phyloP scores from a whole-genome alignment of 2,113 vertebrate genomes.

The Peucedramus taeniatus region DNA sequence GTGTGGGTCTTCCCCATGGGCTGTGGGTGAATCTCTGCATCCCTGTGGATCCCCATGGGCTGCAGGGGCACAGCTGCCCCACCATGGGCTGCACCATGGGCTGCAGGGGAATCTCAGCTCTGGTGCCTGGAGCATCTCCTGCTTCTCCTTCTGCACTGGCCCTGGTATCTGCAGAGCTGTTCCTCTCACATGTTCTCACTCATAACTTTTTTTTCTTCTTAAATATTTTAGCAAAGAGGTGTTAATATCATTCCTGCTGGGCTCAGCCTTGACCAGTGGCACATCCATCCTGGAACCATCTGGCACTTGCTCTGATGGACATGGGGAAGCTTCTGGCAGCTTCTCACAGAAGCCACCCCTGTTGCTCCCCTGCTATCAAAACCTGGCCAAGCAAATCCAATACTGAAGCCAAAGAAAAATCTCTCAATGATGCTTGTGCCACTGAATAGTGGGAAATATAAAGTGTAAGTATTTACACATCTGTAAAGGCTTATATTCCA shows the following conservation, averaged over 20 bases:
- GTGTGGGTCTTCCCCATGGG: neutral
- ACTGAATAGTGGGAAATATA: neutral
- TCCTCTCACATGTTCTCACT: neutral
- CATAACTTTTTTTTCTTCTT: neutral
- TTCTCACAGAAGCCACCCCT: neutral
- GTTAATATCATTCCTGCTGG: neutral
- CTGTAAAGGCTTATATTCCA: neutral
- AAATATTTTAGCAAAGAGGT: neutral
- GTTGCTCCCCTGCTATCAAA: neutral
- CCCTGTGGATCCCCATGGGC: fast-evolving
- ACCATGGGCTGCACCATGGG: fast-evolving
- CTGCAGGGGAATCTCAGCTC: neutral
- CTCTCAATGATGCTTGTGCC: neutral
- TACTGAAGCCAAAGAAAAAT: neutral
- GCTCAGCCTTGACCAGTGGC: neutral
- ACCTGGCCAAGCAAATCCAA: neutral
- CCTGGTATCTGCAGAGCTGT: neutral
- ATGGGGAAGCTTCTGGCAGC: neutral
- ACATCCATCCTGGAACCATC: neutral
- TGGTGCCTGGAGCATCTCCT: fast-evolving
- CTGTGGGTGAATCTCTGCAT: neutral
- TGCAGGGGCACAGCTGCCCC: neutral
- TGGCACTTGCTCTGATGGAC: neutral
- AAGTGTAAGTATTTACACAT: neutral
- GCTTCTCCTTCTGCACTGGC: neutral